Evolutionary conservation across 2,797 vertebrate genomes (phyloP), one percentile per base, ranked within the genome.

Genomic region (Gymnocypris eckloni): DNA sequence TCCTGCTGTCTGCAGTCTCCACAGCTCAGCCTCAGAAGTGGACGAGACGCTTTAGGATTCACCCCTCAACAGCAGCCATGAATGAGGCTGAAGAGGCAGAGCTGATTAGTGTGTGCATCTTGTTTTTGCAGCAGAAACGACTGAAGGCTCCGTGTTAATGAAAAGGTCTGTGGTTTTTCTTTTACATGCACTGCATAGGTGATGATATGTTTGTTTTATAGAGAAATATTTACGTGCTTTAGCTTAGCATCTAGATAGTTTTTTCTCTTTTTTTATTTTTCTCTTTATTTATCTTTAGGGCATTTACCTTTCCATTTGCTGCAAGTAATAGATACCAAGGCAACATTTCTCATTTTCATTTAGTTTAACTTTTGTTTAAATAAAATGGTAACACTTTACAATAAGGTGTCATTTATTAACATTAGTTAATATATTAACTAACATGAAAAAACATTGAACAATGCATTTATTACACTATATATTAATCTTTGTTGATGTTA

Each of bases 1-100:
- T 50, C 79, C 67, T 78, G 72, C 82, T 41, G 82, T 77, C 45
- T 69, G 52, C 25, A n/a, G 54, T 48, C 56, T 12, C 28, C 13
- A 66, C 48, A 69, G 69, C 25, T 81, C 18, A 61, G 41, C 43
- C 52, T 39, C 59, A 50, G 8, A 59, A 48, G 56, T 50, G 56
- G 45, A 16, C 43, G 28, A 82, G 71, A 61, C 16, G 9, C 13
- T 83, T 83, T 16, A 66, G 56, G 37, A 48, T 64, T 37, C 25
- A 25, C 52, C 22, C 13, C n/a, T 15, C n/a, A 25, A 61, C 81
- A 22, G 3, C 0, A 0, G 15, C 25, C 2, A 15, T 37, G 70
- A 75, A 37, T 48, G 52, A 20, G 67, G 33, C 13, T 54, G 6
- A 15, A 28, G n/a, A 20, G 22, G 10, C 12, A n/a, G 45, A 28